phyloP scores from a whole-genome alignment of 2,888 invertebrate species.

The Drosophila peninsularis region DNA sequence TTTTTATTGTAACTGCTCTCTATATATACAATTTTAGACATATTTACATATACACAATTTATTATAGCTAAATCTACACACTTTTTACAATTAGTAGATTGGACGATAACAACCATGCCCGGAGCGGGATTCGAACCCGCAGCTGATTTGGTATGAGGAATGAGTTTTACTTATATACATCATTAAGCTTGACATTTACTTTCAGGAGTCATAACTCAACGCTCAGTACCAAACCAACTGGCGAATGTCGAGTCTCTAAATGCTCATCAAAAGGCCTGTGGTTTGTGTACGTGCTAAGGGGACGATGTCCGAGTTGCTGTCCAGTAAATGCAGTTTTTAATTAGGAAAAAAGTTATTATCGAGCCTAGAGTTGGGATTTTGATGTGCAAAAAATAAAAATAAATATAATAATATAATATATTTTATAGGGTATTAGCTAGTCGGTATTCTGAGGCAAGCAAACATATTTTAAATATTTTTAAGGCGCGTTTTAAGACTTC shows the following conservation, averaged over 20 bases:
- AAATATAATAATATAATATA: too few species aligned
- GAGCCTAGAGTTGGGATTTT: background rate
- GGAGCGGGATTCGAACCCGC: background rate
- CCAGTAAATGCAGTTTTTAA: too few species aligned
- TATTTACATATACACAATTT: too few species aligned
- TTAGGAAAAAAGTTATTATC: background rate
- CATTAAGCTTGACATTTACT: too few species aligned
- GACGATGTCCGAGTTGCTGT: background rate
- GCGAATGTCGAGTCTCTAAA: background rate
- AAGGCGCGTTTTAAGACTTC: too few species aligned
- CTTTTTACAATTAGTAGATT: background rate
- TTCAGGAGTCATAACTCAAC: background rate
- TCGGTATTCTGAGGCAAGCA: background rate
- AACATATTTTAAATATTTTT: too few species aligned
- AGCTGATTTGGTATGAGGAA: background rate
- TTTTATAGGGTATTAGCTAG: conserved; percentile 9
- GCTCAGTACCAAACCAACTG: conserved; percentile 27
- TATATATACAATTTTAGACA: too few species aligned
- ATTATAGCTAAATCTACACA: too few species aligned
- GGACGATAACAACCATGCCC: background rate
- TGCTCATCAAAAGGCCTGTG: fast-evolving
- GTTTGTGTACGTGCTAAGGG: conserved; percentile 9
- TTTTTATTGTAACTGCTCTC: too few species aligned
- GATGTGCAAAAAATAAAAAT: background rate
- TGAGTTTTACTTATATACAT: too few species aligned